Evolutionary conservation across 1,140 invertebrate species (phyloP), one percentile per base, ranked within the genome.

Genomic region (Ostrea denselamellosa): DNA sequence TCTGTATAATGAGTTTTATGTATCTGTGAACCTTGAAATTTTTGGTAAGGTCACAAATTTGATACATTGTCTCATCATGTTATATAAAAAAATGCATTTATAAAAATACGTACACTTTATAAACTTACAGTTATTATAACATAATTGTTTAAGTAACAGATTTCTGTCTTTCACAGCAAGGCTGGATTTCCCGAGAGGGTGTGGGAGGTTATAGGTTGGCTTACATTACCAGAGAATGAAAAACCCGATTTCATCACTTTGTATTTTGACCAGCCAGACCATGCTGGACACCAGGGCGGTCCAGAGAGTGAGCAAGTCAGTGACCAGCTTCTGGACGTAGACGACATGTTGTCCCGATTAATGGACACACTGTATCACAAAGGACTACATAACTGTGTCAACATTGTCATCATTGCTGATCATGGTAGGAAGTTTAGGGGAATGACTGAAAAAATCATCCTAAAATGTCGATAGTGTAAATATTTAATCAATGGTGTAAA

Each of bases 221-320:
- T 97, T 14, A 90, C 77, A 3, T 28, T 90, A 34, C 90, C 91
- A 10, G 89, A 81, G 2, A 90, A 90, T 3, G 54, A 88, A 22
- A 88, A 86, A 54, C 96, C 96, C 95, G 25, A 94, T 88, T 94
- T 97, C 85, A 95, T 97, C 9, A 95, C 96, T 91, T 84, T 97
- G 10, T 97, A 97, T 91, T 96, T 97, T 91, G 96, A 97, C 91
- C 96, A 97, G 92, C 97, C 97, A 4, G 97, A 97, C 93, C 93
- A 94, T 25, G 94, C 95, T 87, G 96, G 95, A 5, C 95, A 95
- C 89, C 85, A 86, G 4, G 87, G 89, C 22, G 95, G 95, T 54
- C 93, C 94, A 28, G 90, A 90, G 7, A 89, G 90, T 88, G 89
- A 88, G 22, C n/a, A 92, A 90, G 90, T 92, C 92, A 92, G 62